phyloP scores from a whole-genome alignment of 2,113 vertebrate genomes.

The Carassius gibelio region DNA sequence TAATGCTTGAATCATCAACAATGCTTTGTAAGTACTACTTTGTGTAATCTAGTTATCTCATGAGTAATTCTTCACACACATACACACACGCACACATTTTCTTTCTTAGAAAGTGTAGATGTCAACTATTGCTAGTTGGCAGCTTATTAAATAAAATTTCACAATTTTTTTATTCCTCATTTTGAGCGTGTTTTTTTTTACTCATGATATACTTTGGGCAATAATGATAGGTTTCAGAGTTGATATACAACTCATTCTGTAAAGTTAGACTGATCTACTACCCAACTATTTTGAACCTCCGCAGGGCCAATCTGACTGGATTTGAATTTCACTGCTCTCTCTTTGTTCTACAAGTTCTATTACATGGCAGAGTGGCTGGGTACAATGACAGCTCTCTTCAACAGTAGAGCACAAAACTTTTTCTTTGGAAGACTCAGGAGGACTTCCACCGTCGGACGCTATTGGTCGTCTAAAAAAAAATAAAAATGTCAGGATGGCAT shows the following conservation, averaged over 20 bases:
- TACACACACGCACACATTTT: too few species aligned
- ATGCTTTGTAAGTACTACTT: too few species aligned
- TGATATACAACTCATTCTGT: constrained; percentile 6
- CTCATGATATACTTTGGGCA: constrained; percentile 1
- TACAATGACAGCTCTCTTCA: constrained; percentile 31
- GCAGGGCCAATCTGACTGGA: constrained; percentile 5
- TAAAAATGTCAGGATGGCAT: constrained; percentile 2
- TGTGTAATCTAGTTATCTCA: too few species aligned
- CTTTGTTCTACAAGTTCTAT: constrained; percentile 33
- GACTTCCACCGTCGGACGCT: not conserved
- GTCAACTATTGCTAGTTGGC: too few species aligned
- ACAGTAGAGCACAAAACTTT: constrained; percentile 8
- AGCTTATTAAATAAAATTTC: too few species aligned
- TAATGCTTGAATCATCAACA: too few species aligned
- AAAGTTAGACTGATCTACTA: constrained; percentile 25
- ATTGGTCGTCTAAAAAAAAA: not conserved
- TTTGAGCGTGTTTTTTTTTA: not conserved
- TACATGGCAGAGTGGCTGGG: constrained; percentile 42
- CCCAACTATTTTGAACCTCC: constrained; percentile 30
- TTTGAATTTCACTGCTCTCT: constrained; percentile 28
- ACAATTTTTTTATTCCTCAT: too few species aligned
- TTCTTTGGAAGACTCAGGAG: constrained; percentile 28
- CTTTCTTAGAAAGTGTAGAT: too few species aligned
- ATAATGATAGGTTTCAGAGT: constrained; percentile 21
- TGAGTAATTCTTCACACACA: too few species aligned